Evolutionary conservation across 2,797 vertebrate genomes (phyloP), one percentile per base, ranked within the genome.

Genomic region (Zonotrichia albicollis): DNA sequence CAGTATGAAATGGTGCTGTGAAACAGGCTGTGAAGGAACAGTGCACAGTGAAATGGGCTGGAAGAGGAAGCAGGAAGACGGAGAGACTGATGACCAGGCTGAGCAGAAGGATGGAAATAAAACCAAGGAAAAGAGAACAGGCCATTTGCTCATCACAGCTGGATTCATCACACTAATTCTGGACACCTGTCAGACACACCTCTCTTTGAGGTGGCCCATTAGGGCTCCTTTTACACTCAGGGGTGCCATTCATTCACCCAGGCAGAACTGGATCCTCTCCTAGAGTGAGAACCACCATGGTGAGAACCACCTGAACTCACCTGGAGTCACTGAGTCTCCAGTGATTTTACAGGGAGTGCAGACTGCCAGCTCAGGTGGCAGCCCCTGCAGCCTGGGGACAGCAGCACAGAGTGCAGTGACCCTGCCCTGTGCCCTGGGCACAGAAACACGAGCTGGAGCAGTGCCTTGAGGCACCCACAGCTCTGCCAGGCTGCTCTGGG

Each of bases 91-190:
- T 87, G 80, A 79, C 7, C 26, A 93, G 51, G 64, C 20, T 78
- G 87, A 91, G 55, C 18, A 86, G 89, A 71, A 85, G 29, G 40
- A 94, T 70, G 62, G 48, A 90, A 88, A 55, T 66, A 66, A 86
- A 88, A 30, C 4, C 77, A 64, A 73, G 57, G 55, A 64, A 27
- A 58, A 57, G 29, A 86, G 68, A 83, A 50, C 15, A 74, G 50
- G 25, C 29, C 32, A 68, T 61, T 76, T 53, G 48, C 32, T 64
- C 81, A 74, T 73, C 48, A 50, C n/a, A 60, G 55, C 18, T 48
- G 45, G 67, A 64, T 23, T 67, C n/a, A 42, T 12, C 30, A 42
- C 50, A 34, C 13, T 65, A 26, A 43, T 46, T 87, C 10, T 77
- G 81, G 30, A 74, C 34, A 50, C 3, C 53, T 81, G 5, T 21